These are phyloP conservation scores for Pangasius sanitwongsei DNA, from an alignment of 2,797 vertebrate species.

Conservation along the genomic window DNA sequence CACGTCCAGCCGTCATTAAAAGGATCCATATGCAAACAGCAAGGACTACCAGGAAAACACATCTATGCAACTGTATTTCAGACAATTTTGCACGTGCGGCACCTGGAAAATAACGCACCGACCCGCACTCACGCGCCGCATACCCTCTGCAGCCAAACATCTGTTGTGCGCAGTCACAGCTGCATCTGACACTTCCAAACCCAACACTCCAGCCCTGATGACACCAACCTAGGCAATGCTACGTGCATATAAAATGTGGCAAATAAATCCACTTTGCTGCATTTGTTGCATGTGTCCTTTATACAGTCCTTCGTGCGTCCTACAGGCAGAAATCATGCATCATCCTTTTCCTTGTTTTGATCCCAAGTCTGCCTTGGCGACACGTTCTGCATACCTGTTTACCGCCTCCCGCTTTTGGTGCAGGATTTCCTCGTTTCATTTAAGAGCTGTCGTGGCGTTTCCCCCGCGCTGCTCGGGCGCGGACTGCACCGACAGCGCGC, in stretches of 20 bases:
- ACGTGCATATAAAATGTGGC: neutral
- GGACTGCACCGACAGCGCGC: constrained; percentile 50
- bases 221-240: neutral
- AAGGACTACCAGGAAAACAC: neutral
- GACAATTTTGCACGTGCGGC: neutral
- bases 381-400: constrained; percentile 59
- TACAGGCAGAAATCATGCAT: constrained; percentile 24
- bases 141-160: constrained; percentile 45
- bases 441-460: constrained; percentile 40
- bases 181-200: constrained; percentile 8
- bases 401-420: constrained; percentile 38
- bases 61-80: neutral
- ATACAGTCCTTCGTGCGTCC: constrained; percentile 39
- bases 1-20: neutral
- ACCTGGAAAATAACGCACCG: constrained; percentile 27
- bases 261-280: neutral
- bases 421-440: constrained; percentile 47
- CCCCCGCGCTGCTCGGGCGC: constrained; percentile 30
- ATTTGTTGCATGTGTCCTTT: neutral
- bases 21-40: neutral
- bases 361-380: neutral
- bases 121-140: constrained; percentile 2
- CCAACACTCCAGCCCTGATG: neutral
- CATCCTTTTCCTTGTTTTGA: neutral
- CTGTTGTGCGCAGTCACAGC: constrained; percentile 40